Base-by-base conservation (phyloP, 2,888 invertebrate species). In the Torymus tubicola region DNA sequence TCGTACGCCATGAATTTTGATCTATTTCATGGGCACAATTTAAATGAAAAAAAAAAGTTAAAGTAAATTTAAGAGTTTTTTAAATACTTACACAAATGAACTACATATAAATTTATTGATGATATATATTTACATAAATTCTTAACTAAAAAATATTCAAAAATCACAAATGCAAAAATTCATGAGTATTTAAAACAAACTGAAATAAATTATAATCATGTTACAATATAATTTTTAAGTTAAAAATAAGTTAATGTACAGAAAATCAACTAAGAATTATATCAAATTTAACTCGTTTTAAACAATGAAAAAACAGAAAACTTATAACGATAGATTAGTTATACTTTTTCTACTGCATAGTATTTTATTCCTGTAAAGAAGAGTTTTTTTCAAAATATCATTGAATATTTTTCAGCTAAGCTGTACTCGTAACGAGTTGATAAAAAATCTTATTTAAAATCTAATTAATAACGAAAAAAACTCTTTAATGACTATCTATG, bases 151-250 rank as follows among this genome's bases (percentile, higher is more conserved):
- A 58, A 65, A 55, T 60, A 16, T 53, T 53, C 12, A 52, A 68
- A 68, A 68, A 68, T 69, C 24, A 76, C 68, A 61, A 75, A 8
- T 75, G 2, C 50, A 76, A 31, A 68, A 61, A 14, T 61, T 69
- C 16, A 68, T 16, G 18, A 73, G 13, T 42, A 65, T 74, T 73
- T 57, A 68, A 60, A 60, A 60, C 21, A 75, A 60, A 75, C 11
- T 73, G 16, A 72, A 74, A 71, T 42, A 52, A 42, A 13, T 55
- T 11, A 24, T 14, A 57, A 58, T 67, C 58, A 52, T 16, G 18
- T 71, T n/a, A 2, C 21, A 60, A 52, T 21, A 21, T 52, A 58
- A 70, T 16, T 70, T 70, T 5, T 42, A 42, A 42, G 42, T 42
- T 42, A 42, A 69, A 69, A 58, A 50, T 71, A 71, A 52, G 21